Conservation (phyloP, 2,113 vertebrate genomes). For the Nibea coibor region DNA sequence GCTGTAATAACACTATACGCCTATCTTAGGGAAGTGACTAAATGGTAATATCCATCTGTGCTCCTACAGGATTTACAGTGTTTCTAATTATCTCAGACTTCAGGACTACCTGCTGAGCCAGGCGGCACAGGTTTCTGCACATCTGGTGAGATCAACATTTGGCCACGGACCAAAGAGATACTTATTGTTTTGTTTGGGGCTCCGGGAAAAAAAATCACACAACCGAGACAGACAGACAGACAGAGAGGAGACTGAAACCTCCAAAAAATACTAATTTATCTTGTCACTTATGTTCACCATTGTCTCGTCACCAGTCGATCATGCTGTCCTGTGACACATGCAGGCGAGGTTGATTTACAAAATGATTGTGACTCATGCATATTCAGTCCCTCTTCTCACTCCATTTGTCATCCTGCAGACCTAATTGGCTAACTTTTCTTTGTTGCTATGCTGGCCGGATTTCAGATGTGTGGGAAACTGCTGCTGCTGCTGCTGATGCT, state of each 20-base stretch:
- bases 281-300: neutral
- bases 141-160: slow-evolving; percentile 75
- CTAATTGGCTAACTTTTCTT: slow-evolving; percentile 79
- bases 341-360: slow-evolving; percentile 36
- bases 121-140: slow-evolving; percentile 71
- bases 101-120: slow-evolving; percentile 63
- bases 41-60: slow-evolving; percentile 78
- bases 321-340: slow-evolving; percentile 52
- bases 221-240: neutral
- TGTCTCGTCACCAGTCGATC: slow-evolving; percentile 34
- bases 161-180: slow-evolving; percentile 71
- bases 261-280: neutral
- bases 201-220: neutral
- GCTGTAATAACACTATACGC: slow-evolving; percentile 65
- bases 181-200: slow-evolving; percentile 54
- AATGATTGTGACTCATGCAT: slow-evolving; percentile 67
- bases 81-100: slow-evolving; percentile 70
- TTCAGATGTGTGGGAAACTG: slow-evolving; percentile 63
- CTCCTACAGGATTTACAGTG: slow-evolving; percentile 68
- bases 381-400: slow-evolving; percentile 57
- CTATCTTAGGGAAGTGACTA: slow-evolving; percentile 66
- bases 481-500: slow-evolving; percentile 9
- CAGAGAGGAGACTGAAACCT: neutral
- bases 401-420: slow-evolving; percentile 69
- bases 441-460: slow-evolving; percentile 77